phyloP scores from a whole-genome alignment of 2,888 invertebrate genomes.

The Melipona beecheii region DNA sequence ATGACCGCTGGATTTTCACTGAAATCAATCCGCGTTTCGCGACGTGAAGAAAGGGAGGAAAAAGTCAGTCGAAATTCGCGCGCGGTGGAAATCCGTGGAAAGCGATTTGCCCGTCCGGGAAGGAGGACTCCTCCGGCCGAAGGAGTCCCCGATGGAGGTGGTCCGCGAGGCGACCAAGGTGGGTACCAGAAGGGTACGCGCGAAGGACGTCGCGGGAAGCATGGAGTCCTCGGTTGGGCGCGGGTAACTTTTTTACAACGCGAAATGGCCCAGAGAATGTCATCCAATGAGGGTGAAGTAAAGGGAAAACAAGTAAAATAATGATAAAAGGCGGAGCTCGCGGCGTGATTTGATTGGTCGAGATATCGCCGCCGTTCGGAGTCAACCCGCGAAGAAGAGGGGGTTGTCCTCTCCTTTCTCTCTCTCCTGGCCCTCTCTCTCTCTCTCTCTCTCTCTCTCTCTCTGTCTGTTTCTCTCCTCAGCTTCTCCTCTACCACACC shows the following conservation, averaged over 20 bases:
- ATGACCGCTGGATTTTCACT: neutral
- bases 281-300: slow-evolving; percentile 84
- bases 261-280: slow-evolving; percentile 80
- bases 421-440: slow-evolving; percentile 55
- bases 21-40: neutral
- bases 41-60: neutral
- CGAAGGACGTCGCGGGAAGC: slow-evolving; percentile 68
- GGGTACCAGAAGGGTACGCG: slow-evolving; percentile 68
- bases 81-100: slow-evolving; percentile 37
- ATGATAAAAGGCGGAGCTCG: slow-evolving; percentile 84
- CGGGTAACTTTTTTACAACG: slow-evolving; percentile 71
- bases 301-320: slow-evolving; percentile 84
- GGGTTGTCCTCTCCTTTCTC: slow-evolving; percentile 77
- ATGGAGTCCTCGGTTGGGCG: slow-evolving; percentile 73
- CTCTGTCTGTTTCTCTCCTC: slow-evolving; percentile 52
- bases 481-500: slow-evolving; percentile 45
- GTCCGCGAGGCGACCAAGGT: slow-evolving; percentile 64
- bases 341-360: slow-evolving; percentile 84
- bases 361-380: slow-evolving; percentile 83
- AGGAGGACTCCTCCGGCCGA: slow-evolving; percentile 34
- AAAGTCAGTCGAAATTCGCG: neutral
- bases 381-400: slow-evolving; percentile 79
- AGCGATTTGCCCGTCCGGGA: slow-evolving; percentile 21
- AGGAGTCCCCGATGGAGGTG: slow-evolving; percentile 47
- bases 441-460: slow-evolving; percentile 59